Evolutionary conservation across 2,888 invertebrate species (phyloP), one percentile per base, ranked within the genome.

Genomic region (Venustoraphidia nigricollis): DNA sequence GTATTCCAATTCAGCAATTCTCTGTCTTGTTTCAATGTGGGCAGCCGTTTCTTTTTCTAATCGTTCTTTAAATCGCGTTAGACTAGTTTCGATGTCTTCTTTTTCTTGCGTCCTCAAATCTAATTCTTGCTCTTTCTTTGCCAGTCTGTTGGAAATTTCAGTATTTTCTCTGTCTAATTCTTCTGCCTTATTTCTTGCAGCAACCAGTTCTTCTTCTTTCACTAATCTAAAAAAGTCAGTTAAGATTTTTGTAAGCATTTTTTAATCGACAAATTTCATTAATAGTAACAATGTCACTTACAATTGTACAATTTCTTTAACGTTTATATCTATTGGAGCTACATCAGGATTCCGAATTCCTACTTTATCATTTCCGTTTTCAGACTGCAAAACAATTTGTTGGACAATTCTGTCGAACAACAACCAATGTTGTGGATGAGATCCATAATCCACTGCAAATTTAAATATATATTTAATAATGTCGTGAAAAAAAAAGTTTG

Each of bases 401-500:
- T 97, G 96, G 14, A 89, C 83, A 51, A 97, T 84, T 52, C 95
- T 81, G 67, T 96, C 96, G 62, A 96, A 81, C 48, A 97, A 75
- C 36, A 93, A 67, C 95, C 96, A 97, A 63, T 94, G 88, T 60
- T 93, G 92, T 0, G 88, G 82, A 65, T 88, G 82, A 10, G 87
- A 81, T 53, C 85, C 88, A 64, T 85, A 86, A 57, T 91, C 90
- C 66, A 87, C 87, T 83, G 66, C 11, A 64, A 66, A 52, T 38
- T 47, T 10, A 46, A 41, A 41, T 42, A 52, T 9, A 27, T 9
- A 63, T 36, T 41, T 34, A 36, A 36, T 36, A 17, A 48, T 27
- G 46, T 45, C 6, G 10, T 14, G 36, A 38, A 37, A 10, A 11
- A 9, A 17, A 17, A 17, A 17, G 17, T 17, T 17, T 11, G 13